These are phyloP conservation scores for Erebia aethiops DNA, from an alignment of 2,888 invertebrate species.

Conservation along the genomic window DNA sequence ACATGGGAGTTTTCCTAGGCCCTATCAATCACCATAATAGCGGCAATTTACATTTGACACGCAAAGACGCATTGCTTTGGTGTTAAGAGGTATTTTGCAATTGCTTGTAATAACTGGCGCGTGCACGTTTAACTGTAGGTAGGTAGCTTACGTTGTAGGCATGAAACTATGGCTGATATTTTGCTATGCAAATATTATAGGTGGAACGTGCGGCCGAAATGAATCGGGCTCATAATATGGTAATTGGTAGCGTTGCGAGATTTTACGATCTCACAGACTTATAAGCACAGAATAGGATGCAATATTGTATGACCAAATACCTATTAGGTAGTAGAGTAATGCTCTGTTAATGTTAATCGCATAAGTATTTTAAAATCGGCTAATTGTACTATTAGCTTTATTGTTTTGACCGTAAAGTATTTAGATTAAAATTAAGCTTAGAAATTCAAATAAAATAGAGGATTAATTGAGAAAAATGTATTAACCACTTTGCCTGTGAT, in stretches of 20 bases:
- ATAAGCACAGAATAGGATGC: not conserved
- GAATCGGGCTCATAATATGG: constrained; percentile 18
- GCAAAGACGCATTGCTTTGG: constrained; percentile 44
- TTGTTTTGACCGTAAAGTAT: not conserved
- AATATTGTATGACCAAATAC: not conserved
- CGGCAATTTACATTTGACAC: constrained; percentile 48
- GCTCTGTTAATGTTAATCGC: not conserved
- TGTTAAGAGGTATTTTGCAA: constrained; percentile 49
- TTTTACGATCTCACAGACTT: not conserved
- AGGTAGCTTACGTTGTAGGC: constrained; percentile 49
- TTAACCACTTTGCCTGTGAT: not conserved
- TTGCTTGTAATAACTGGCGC: constrained; percentile 45
- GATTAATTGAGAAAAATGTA: not conserved
- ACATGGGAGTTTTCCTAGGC: constrained; percentile 45
- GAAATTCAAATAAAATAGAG: not conserved
- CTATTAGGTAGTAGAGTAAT: not conserved
- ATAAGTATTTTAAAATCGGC: not conserved
- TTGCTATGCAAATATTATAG: constrained; percentile 51
- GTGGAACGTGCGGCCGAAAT: constrained; percentile 32
- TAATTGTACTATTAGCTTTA: not conserved
- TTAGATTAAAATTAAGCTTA: not conserved
- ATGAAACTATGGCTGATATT: constrained; percentile 41
- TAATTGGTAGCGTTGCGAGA: constrained; percentile 24
- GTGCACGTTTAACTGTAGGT: constrained; percentile 48
- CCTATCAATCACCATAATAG: constrained; percentile 50